Percentiles rank a stretch among this genome's conserved stretches.
Conservation (phyloP, 2,888 invertebrate genomes). For the Lampropteryx suffumata region DNA sequence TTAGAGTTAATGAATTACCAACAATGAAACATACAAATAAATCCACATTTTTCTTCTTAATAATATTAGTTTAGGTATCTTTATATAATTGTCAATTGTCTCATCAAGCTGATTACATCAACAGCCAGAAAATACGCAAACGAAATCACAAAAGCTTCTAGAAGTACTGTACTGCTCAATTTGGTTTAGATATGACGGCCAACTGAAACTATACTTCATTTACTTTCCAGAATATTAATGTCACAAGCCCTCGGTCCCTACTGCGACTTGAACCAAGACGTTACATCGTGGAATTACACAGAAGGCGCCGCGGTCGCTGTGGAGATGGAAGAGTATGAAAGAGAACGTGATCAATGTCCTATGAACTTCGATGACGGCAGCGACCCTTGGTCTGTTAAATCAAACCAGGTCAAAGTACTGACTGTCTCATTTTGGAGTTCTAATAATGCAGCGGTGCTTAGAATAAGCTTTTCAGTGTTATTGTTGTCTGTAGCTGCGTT, state of each 20-base stretch:
- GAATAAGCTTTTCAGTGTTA: slow-evolving; percentile 43
- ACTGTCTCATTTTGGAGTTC: slow-evolving; percentile 68
- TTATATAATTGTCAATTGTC: too few species aligned
- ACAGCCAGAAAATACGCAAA: too few species aligned
- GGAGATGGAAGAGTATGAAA: slow-evolving; percentile 95
- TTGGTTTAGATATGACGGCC: too few species aligned
- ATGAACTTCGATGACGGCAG: slow-evolving; percentile 98
- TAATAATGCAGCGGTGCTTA: slow-evolving; percentile 44
- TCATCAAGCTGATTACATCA: too few species aligned
- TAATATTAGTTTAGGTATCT: too few species aligned
- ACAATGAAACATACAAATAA: too few species aligned
- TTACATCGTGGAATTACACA: slow-evolving; percentile 92
- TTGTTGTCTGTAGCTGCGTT: slow-evolving; percentile 41
- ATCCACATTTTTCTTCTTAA: too few species aligned
- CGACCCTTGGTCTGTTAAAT: slow-evolving; percentile 91
- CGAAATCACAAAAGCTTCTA: neutral
- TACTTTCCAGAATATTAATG: slow-evolving; percentile 78
- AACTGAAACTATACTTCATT: too few species aligned
- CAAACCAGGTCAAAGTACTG: slow-evolving; percentile 89
- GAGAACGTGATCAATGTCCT: slow-evolving; percentile 97
- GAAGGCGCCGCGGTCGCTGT: slow-evolving; percentile 97
- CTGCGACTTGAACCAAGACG: slow-evolving; percentile 95
- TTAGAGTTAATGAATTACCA: too few species aligned
- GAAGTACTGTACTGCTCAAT: too few species aligned
- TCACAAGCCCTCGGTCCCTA: slow-evolving; percentile 95